A percentile compares a stretch with the other conserved stretches of the same genome.
phyloP scores from a whole-genome alignment of 2,113 vertebrate genomes.

The Pimephales promelas region DNA sequence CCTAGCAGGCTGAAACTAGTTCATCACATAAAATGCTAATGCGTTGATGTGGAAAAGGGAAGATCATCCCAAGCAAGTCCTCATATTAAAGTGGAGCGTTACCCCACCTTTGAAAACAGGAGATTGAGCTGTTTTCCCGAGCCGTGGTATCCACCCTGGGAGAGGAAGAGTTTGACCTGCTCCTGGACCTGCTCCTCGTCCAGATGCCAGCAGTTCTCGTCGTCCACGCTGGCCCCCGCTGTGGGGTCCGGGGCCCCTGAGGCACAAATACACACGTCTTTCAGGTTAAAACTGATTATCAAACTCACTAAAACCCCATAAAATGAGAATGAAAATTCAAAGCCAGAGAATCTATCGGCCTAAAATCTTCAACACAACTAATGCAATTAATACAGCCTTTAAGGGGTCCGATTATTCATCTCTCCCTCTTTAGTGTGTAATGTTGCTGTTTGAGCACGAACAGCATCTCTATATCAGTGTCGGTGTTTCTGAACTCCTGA shows the following conservation, averaged over 20 bases:
- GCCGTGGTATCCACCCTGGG: slow-evolving; percentile 97
- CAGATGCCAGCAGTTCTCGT: slow-evolving; percentile 98
- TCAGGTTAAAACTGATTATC: neutral
- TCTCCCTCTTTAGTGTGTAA: too few relatives aligned
- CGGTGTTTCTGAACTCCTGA: too few relatives aligned
- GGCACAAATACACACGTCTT: slow-evolving; percentile 38
- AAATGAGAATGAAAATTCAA: neutral
- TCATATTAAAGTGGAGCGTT: neutral
- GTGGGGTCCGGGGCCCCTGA: slow-evolving; percentile 96
- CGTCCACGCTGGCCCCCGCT: slow-evolving; percentile 94
- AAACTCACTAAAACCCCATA: neutral
- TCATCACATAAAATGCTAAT: neutral
- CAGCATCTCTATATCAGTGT: too few relatives aligned
- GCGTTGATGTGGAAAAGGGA: neutral
- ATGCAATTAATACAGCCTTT: neutral
- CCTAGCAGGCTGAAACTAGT: neutral
- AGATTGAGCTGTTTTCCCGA: slow-evolving; percentile 98
- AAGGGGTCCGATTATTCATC: too few relatives aligned
- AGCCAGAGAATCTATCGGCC: neutral
- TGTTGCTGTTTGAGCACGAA: too few relatives aligned
- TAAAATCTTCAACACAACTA: neutral
- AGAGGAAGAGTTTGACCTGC: slow-evolving; percentile 97
- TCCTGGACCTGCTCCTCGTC: slow-evolving; percentile 98
- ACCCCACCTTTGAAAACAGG: slow-evolving; percentile 94
- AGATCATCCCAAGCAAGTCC: neutral